Percentiles rank a stretch among this genome's conserved stretches.
phyloP scores from a whole-genome alignment of 2,888 invertebrate genomes.

The Acanthosepion lycidas region DNA sequence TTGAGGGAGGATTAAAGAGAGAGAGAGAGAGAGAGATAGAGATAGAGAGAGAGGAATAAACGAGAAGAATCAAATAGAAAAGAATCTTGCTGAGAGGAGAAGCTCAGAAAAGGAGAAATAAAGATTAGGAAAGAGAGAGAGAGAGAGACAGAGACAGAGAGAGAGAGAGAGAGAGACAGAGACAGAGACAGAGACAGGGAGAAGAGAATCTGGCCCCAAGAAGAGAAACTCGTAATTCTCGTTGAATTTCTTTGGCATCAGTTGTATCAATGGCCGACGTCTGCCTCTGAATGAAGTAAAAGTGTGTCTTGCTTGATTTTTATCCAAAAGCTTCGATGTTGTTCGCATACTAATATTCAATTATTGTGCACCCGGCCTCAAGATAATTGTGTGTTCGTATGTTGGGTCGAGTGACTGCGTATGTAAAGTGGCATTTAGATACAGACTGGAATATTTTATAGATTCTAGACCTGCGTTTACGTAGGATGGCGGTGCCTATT shows the following conservation, averaged over 20 bases:
- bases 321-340: background rate
- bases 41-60: background rate
- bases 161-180: background rate
- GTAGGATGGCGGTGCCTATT: too few relatives aligned
- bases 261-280: too few relatives aligned
- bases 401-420: background rate
- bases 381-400: background rate
- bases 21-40: too few relatives aligned
- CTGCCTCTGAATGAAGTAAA: background rate
- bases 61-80: background rate
- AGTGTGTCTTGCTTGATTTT: background rate
- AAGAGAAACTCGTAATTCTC: background rate
- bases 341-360: conserved; percentile 12
- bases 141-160: too few relatives aligned
- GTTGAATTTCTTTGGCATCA: background rate
- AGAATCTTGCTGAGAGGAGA: too few relatives aligned
- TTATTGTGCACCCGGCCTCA: background rate
- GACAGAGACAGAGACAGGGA: background rate
- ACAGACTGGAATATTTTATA: too few relatives aligned
- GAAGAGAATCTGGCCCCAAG: too few relatives aligned
- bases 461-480: too few relatives aligned
- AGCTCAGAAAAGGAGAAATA: background rate
- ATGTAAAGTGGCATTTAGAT: background rate
- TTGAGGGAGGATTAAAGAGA: background rate
- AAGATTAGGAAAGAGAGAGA: too few relatives aligned